Base-by-base conservation (phyloP, 2,888 invertebrate genomes). In the Heliconius aoede region DNA sequence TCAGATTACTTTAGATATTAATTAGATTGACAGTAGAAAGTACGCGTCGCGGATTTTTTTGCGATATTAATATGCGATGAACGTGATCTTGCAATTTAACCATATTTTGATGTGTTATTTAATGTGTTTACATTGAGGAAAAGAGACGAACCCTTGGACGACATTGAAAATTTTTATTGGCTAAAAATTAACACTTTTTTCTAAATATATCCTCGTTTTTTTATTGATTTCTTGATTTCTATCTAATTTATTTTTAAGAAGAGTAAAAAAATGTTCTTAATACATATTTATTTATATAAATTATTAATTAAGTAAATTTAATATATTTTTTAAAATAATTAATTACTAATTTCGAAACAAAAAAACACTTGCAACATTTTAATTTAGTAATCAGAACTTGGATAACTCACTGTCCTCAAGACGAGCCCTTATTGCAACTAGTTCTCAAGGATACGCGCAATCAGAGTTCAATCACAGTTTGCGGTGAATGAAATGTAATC, bases 401-500 rank as follows among this genome's bases (percentile, higher is more conserved):
- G 76, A 74, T 81, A 81, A 81, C 74, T 79, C 82, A 86, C 86
- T 87, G 83, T 78, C 72, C 58, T 73, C 55, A 51, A 72, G 65
- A 32, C 69, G 58, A 74, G 68, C 69, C 79, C 64, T 65, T 75
- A 75, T 88, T 82, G 85, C 84, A 86, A 88, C 90, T 87, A 86
- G 90, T 90, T 91, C 87, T 89, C 91, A 91, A 92, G 92, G 92
- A 91, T 91, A 88, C 88, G 80, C 69, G 73, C 78, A 80, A 80
- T 80, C 87, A 86, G 85, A 88, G 91, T 93, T 93, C 92, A 93
- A 86, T 92, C 92, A 92, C 87, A 84, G 85, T 81, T 84, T 85
- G 87, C 90, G 89, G 87, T 92, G 90, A 93, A 92, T 92, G 91
- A 92, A 92, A 89, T 86, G 83, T 83, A 89, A 84, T 81, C 84